Percentiles rank a stretch among this genome's conserved stretches.
Conservation (phyloP, 2,888 invertebrate genomes). For the Hermaeophaga mercurialis region DNA sequence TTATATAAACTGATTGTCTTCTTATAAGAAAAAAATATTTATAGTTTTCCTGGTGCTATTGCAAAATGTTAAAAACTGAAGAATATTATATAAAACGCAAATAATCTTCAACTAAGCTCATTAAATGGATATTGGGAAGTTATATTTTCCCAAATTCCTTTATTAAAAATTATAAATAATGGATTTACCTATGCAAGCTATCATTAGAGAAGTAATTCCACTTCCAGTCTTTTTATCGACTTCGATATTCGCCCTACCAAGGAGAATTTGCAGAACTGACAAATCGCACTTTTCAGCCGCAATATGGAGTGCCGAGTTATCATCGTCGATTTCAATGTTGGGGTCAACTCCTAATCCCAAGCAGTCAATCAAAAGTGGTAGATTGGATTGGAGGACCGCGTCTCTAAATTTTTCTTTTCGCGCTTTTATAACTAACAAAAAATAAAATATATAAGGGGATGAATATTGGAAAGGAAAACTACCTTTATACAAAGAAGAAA, state of each 20-base stretch:
- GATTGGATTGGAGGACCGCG: constrained; percentile 28
- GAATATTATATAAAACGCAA: no score
- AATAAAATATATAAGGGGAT: no score
- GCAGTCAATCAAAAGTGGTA: constrained; percentile 23
- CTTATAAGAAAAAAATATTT: no score
- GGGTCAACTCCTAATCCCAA: constrained; percentile 32
- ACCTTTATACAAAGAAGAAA: no score
- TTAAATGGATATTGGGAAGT: no score
- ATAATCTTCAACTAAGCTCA: no score
- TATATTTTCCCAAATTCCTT: neutral
- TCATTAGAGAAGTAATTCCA: constrained; percentile 32
- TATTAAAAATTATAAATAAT: neutral
- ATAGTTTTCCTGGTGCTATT: no score
- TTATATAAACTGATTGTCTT: no score
- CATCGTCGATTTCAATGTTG: constrained; percentile 30
- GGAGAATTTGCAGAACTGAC: constrained; percentile 20
- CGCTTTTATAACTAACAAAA: neutral
- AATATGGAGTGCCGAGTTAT: constrained; percentile 36
- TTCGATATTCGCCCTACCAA: constrained; percentile 10
- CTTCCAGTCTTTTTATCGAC: constrained; percentile 14
- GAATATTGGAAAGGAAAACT: no score
- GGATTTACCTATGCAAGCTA: constrained; percentile 24
- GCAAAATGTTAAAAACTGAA: no score
- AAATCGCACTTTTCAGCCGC: constrained; percentile 37
- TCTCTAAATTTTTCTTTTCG: constrained; percentile 18